phyloP scores from a whole-genome alignment of 64 coral and sea anemone genomes.

The Actinia tenebrosa region DNA sequence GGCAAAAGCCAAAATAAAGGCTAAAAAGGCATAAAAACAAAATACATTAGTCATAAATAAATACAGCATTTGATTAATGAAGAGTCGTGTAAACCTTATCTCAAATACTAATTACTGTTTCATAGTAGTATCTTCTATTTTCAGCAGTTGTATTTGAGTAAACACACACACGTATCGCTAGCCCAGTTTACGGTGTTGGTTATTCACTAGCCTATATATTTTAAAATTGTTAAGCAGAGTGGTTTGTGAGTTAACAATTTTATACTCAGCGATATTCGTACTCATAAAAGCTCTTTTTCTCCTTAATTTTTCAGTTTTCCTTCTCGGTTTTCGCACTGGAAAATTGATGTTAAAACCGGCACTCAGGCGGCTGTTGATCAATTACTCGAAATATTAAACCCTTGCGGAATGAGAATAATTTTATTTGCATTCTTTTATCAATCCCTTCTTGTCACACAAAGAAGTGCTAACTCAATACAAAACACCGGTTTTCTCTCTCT shows the following conservation, averaged over 20 bases:
- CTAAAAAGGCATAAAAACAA: background rate
- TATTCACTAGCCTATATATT: too few species aligned
- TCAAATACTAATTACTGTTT: constrained; percentile 4
- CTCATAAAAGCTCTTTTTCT: too few species aligned
- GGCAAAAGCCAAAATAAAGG: background rate
- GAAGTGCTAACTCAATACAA: background rate
- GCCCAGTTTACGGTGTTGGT: too few species aligned
- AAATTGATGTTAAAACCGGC: background rate
- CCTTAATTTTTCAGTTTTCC: too few species aligned
- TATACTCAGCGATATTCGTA: too few species aligned
- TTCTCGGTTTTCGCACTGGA: too few species aligned
- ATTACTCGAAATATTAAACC: background rate
- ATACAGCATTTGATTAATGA: background rate
- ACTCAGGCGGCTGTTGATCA: background rate
- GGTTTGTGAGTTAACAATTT: too few species aligned
- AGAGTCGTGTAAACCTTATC: background rate
- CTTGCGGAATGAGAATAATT: background rate
- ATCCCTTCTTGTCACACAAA: background rate
- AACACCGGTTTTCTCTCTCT: background rate
- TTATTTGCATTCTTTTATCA: background rate
- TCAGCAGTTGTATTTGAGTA: background rate
- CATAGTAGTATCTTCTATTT: background rate
- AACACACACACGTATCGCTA: background rate
- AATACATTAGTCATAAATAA: background rate
- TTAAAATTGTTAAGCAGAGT: too few species aligned